Evolutionary conservation across 2,113 vertebrate species (phyloP).

Genomic region (Chroicocephalus ridibundus): DNA sequence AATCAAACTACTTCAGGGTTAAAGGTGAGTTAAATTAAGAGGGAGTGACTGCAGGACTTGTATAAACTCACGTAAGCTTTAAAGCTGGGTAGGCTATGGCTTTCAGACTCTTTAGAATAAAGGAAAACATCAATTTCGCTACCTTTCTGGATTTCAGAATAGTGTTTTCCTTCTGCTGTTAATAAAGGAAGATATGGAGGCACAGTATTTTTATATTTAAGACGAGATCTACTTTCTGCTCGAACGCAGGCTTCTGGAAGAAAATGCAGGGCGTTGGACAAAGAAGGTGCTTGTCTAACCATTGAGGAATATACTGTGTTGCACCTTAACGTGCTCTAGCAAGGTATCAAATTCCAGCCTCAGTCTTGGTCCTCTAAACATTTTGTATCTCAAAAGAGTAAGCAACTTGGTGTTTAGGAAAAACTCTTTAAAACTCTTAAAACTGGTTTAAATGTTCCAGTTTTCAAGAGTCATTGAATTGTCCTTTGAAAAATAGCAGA

Average conservation of each 20-base stretch:
- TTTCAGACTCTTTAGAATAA: not conserved
- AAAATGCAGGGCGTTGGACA: not conserved
- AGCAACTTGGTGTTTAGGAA: not conserved
- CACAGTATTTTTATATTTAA: not conserved
- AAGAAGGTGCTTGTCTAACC: not conserved
- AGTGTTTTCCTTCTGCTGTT: not conserved
- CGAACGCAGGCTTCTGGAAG: not conserved
- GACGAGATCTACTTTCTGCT: not conserved
- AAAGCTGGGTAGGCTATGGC: accelerated
- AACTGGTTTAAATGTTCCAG: not conserved
- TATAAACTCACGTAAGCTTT: not conserved
- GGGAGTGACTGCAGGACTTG: not conserved
- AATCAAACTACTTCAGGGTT: not conserved
- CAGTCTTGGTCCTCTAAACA: not conserved
- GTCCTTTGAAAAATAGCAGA: not conserved
- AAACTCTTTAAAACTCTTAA: not conserved
- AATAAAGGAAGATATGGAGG: not conserved
- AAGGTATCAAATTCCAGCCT: not conserved
- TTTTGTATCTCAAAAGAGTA: not conserved
- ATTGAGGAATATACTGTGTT: not conserved
- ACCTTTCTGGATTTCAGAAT: not conserved
- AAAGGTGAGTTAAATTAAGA: not conserved
- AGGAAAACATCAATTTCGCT: not conserved
- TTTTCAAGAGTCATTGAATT: not conserved
- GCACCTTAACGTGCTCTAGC: accelerated